Base-by-base conservation (phyloP, 2,888 invertebrate species). In the Perdita meconis region DNA sequence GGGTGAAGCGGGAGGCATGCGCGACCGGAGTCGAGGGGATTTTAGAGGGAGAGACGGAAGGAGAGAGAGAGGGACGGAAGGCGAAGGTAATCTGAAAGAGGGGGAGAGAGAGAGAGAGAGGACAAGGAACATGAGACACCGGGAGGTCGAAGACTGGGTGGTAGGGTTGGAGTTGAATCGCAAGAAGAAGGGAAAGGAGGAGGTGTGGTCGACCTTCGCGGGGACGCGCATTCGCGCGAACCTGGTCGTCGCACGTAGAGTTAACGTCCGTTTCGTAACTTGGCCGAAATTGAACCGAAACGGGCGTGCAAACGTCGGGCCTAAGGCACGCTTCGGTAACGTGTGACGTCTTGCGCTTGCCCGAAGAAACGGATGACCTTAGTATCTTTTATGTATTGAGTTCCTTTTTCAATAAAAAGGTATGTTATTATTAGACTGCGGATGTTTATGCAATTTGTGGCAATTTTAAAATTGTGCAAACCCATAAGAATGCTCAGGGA, bases 131-230 rank as follows among this genome's bases (percentile, higher is more conserved):
- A 1, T 56, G 51, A 50, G 36, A 16, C 56, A 22, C 55, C 55
- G 67, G 50, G 70, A 40, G 57, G 50, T 51, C 19, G 40, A 42
- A 30, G 36, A 36, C 36, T 34, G 47, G 40, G 42, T 68, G 61
- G 70, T 56, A 57, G 65, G 63, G 65, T 47, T 50, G 42, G 40
- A 61, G 59, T 63, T 55, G 75, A 68, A 71, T 71, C 73, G 51
- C 47, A 70, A 71, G 19, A 61, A 60, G 71, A 64, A 67, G 73
- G 76, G 61, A 73, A 82, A 71, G 61, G 65, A 71, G 86, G 80
- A 81, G 86, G 85, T 83, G 87, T 85, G 86, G 85, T 87, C 89
- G 89, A 89, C 89, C 89, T 89, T 89, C 89, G 87, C 88, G 87
- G 88, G 89, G 89, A 88, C 87, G 74, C 72, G 63, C 69, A 60